phyloP scores from a whole-genome alignment of 2,113 vertebrate species.

The Lepus americanus region DNA sequence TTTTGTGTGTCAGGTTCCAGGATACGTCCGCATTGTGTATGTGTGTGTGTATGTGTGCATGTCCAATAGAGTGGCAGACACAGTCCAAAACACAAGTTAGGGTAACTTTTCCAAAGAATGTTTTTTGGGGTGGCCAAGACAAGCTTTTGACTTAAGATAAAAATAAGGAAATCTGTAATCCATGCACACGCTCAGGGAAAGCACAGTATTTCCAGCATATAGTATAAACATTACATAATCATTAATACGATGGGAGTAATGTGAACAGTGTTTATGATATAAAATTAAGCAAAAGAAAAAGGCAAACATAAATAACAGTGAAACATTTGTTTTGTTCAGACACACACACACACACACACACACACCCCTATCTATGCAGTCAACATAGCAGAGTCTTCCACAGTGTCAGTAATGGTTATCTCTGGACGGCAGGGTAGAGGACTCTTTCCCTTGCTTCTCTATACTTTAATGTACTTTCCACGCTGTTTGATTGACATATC shows the following conservation, averaged over 20 bases:
- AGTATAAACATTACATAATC: neutral
- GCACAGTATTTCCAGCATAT: neutral
- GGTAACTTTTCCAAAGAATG: neutral
- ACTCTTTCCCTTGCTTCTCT: neutral
- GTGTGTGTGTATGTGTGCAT: neutral
- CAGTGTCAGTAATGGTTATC: neutral
- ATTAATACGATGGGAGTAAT: neutral
- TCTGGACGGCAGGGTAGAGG: neutral
- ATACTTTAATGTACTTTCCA: slow-evolving; percentile 5
- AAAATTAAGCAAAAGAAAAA: slow-evolving; percentile 18
- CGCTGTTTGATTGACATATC: neutral
- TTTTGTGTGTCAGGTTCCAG: neutral
- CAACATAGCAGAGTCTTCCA: neutral
- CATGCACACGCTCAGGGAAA: neutral
- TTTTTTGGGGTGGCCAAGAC: neutral
- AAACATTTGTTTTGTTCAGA: neutral
- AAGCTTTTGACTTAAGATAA: neutral
- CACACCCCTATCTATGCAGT: neutral
- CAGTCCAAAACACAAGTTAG: neutral
- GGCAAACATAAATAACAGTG: neutral
- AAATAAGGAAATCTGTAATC: neutral
- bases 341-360: neutral
- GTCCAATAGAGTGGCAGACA: neutral
- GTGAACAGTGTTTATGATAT: neutral
- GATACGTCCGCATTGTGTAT: neutral